phyloP scores from a whole-genome alignment of 2,797 vertebrate genomes.

The Macroramphosus scolopax region DNA sequence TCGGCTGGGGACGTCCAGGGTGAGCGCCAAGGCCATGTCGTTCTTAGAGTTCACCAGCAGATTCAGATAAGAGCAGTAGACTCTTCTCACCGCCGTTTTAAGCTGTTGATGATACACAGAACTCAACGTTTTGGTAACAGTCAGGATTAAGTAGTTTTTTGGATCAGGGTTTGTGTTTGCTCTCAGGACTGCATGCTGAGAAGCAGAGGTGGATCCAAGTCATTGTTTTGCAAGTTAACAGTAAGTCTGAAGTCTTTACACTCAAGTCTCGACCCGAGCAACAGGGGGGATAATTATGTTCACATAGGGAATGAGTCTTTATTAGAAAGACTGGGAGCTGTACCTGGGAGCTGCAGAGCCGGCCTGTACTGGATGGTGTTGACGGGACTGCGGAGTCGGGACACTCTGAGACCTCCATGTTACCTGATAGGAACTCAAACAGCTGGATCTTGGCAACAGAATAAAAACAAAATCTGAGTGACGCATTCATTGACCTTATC shows the following conservation, averaged over 20 bases:
- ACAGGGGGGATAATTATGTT: too few relatives aligned
- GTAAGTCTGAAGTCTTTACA: too few relatives aligned
- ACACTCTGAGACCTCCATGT: conserved; percentile 40
- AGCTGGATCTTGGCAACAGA: conserved; percentile 79
- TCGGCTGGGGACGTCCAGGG: conserved; percentile 86
- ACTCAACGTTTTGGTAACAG: too few relatives aligned
- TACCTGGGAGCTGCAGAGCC: conserved; percentile 67
- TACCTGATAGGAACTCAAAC: conserved; percentile 83
- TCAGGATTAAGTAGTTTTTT: too few relatives aligned
- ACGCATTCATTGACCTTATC: conserved; percentile 24
- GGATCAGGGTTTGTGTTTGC: too few relatives aligned
- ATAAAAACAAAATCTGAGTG: conserved; percentile 20
- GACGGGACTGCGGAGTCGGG: conserved; percentile 47
- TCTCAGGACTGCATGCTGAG: too few relatives aligned
- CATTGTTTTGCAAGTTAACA: too few relatives aligned
- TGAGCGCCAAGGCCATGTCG: conserved; percentile 85
- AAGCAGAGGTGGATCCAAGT: too few relatives aligned
- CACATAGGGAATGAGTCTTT: too few relatives aligned
- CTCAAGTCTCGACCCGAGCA: too few relatives aligned
- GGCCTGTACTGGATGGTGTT: conserved; percentile 66
- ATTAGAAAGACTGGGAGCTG: not conserved
- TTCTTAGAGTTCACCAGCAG: conserved; percentile 91
- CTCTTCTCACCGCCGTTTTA: conserved; percentile 73
- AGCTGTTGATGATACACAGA: conserved; percentile 61
- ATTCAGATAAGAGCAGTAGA: conserved; percentile 87